Evolutionary conservation across 2,113 vertebrate genomes (phyloP).

Genomic region (Oxyruncus cristatus): DNA sequence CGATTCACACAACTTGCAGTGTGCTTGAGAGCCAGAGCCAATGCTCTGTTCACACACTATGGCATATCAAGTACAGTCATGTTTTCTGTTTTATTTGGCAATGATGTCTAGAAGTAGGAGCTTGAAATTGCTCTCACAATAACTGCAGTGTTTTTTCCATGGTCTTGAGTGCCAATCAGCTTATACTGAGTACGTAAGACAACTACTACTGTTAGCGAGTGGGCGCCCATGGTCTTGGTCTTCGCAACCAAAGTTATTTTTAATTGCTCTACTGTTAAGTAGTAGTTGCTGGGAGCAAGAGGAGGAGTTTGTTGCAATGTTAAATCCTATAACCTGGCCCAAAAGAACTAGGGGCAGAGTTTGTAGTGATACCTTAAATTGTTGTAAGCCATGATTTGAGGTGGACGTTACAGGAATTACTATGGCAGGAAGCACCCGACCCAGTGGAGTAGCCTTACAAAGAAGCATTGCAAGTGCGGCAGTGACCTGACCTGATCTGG

Average conservation of each 20-base stretch:
- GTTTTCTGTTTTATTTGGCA: conserved; percentile 10
- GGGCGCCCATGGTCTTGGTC: no score
- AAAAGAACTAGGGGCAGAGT: not conserved
- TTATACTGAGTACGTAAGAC: not conserved
- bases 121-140: not conserved
- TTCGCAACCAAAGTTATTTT: no score
- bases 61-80: not conserved
- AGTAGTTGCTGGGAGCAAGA: not conserved
- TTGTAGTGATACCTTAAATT: not conserved
- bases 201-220: not conserved
- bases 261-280: not conserved
- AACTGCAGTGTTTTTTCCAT: not conserved
- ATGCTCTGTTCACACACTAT: not conserved
- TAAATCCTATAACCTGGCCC: not conserved
- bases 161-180: not conserved
- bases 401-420: not conserved
- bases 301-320: not conserved
- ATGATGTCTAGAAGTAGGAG: not conserved
- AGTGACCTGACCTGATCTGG: not conserved
- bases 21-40: not conserved
- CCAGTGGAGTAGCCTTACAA: not conserved
- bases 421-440: not conserved
- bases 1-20: not conserved
- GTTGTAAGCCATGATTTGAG: not conserved
- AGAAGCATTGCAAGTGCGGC: not conserved